These are phyloP conservation scores for Pterocles burchelli DNA, from an alignment of 2,113 vertebrate species.

Conservation along the genomic window DNA sequence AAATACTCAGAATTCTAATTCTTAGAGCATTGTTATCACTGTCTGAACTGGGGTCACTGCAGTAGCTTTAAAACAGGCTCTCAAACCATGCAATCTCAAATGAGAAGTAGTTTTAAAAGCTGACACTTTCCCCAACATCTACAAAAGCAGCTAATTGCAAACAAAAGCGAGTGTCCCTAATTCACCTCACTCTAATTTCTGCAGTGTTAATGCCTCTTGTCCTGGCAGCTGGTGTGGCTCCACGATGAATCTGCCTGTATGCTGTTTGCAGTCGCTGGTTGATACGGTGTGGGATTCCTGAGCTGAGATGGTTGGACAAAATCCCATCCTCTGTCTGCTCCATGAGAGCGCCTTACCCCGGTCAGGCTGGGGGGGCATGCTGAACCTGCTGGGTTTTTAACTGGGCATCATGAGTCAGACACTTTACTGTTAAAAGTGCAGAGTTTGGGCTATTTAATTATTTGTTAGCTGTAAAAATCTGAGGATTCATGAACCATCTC, in stretches of 20 bases:
- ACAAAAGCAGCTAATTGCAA: neutral
- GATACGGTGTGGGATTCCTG: neutral
- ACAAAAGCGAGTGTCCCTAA: neutral
- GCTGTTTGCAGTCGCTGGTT: neutral
- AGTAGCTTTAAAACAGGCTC: neutral
- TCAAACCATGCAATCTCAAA: neutral
- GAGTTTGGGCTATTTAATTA: conserved; percentile 32
- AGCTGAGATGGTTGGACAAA: neutral
- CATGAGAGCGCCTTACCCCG: neutral
- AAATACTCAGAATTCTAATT: neutral
- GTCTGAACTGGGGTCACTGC: neutral
- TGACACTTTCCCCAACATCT: neutral
- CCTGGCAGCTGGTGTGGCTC: neutral
- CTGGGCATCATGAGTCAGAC: neutral
- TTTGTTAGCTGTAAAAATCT: conserved; percentile 19
- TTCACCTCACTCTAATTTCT: neutral
- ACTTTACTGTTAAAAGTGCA: neutral
- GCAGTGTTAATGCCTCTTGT: neutral
- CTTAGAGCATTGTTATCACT: fast-evolving
- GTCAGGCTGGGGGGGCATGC: neutral
- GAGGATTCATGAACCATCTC: neutral
- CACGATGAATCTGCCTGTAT: fast-evolving
- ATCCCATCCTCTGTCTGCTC: neutral
- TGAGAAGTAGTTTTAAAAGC: neutral
- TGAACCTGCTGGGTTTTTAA: neutral